A percentile compares a stretch with the other conserved stretches of the same genome.
Conservation (phyloP, 2,113 vertebrate genomes). For the Micromys minutus region DNA sequence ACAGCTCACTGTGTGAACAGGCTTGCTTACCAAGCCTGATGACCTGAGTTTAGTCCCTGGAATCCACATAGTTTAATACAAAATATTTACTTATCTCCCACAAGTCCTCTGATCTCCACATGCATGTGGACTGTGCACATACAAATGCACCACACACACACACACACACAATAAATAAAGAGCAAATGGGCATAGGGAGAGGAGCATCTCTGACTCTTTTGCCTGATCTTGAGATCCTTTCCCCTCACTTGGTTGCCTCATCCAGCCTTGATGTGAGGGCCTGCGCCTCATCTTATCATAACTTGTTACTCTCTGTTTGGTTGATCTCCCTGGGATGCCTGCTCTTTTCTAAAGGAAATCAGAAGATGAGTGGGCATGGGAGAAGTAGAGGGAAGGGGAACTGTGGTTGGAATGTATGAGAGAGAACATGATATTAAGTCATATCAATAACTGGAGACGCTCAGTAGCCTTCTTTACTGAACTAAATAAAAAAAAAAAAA, state of each 20-base stretch:
- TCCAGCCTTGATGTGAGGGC: background rate
- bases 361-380: background rate
- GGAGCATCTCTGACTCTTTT: background rate
- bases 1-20: background rate
- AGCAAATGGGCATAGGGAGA: background rate
- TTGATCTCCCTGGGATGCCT: background rate
- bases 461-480: background rate
- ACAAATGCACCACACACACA: background rate
- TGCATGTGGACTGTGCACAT: no score
- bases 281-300: background rate
- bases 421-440: background rate
- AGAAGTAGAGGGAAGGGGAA: background rate
- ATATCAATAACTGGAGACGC: background rate
- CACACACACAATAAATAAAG: background rate
- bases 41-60: background rate
- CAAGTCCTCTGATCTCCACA: background rate
- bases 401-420: background rate
- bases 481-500: conserved; percentile 8
- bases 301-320: background rate
- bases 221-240: background rate
- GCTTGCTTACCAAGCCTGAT: background rate
- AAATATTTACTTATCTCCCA: background rate
- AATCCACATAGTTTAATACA: background rate
- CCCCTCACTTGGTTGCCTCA: background rate
- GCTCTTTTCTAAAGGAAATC: background rate